Evolutionary conservation across 2,113 vertebrate species (phyloP).

Genomic region (Rhipidura dahli): DNA sequence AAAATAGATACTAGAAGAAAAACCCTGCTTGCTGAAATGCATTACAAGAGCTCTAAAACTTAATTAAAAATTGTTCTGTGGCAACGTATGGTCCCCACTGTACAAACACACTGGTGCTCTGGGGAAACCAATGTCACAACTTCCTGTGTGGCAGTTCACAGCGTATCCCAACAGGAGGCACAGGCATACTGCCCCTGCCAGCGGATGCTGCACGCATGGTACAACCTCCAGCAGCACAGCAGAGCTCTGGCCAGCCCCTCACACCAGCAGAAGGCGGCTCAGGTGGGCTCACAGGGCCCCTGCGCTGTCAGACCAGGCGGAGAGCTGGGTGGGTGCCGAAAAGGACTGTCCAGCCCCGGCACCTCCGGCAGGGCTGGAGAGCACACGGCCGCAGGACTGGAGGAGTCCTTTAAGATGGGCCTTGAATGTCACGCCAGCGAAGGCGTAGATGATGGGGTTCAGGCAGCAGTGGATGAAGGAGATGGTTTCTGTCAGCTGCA

Average conservation of each 20-base stretch:
- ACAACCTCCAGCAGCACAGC: not conserved
- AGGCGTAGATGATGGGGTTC: conserved; percentile 86
- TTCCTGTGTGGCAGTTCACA: accelerated
- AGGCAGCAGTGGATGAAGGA: conserved; percentile 82
- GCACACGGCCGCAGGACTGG: not conserved
- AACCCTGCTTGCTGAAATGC: not conserved
- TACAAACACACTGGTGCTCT: accelerated
- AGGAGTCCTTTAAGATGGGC: conserved; percentile 56
- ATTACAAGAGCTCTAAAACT: not conserved
- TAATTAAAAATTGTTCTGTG: not conserved
- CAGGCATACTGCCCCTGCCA: not conserved
- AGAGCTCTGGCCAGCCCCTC: not conserved
- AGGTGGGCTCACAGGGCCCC: not conserved
- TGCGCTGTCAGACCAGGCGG: not conserved
- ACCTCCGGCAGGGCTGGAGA: not conserved
- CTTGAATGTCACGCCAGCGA: conserved; percentile 82
- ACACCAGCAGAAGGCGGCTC: not conserved
- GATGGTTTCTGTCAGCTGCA: conserved; percentile 73
- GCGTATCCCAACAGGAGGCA: not conserved
- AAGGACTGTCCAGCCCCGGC: not conserved
- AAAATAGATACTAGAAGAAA: not conserved
- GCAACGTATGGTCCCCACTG: not conserved
- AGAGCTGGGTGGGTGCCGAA: not conserved
- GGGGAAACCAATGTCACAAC: not conserved
- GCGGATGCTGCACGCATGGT: not conserved